These are phyloP conservation scores for Ianthella basta DNA, from an alignment of 37 sponge, comb jelly and placozoan genomes.

Conservation along the genomic window DNA sequence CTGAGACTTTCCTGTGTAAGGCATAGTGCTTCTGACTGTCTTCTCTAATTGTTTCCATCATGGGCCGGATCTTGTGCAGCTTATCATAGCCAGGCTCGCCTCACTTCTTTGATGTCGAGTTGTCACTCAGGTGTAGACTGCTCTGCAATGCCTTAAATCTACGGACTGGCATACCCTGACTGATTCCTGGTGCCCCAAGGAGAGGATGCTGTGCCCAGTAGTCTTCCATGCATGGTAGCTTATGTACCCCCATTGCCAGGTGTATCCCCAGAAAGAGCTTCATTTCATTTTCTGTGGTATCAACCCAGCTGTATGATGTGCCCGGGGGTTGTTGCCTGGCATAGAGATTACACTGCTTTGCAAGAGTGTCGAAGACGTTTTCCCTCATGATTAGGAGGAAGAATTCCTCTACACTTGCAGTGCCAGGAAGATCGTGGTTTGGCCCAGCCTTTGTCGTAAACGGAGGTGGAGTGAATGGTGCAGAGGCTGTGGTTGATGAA, in stretches of 20 bases:
- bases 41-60: not conserved
- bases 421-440: not conserved
- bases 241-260: conserved; percentile 1
- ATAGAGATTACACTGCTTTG: conserved; percentile 1
- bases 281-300: not conserved
- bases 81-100: conserved; percentile 7
- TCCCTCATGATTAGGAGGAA: not conserved
- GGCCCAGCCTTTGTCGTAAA: not conserved
- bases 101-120: not conserved
- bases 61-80: not conserved
- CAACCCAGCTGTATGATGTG: conserved; percentile 1
- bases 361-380: not conserved
- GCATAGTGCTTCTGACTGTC: not conserved
- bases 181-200: not conserved
- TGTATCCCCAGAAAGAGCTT: not conserved
- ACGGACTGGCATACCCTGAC: not conserved
- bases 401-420: not conserved
- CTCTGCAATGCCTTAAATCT: not conserved
- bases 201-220: conserved; percentile 4
- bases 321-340: conserved; percentile 8
- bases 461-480: not conserved
- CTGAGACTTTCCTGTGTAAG: not conserved
- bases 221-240: not conserved
- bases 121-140: not conserved
- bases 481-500: not conserved